phyloP scores from a whole-genome alignment of 2,888 invertebrate species.

The Arge pagana region DNA sequence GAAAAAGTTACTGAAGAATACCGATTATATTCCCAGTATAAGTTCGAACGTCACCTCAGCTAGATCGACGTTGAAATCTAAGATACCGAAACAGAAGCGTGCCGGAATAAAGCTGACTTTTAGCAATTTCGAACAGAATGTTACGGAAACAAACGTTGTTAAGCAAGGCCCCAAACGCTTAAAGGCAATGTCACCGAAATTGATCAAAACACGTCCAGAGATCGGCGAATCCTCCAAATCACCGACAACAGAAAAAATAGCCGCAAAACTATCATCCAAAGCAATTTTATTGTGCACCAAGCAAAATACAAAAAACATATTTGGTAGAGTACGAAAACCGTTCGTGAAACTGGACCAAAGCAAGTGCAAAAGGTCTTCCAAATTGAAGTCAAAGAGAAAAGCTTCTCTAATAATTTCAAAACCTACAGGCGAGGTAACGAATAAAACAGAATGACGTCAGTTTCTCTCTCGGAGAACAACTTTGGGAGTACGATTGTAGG shows the following conservation, averaged over 20 bases:
- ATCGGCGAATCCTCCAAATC: slow-evolving; percentile 39
- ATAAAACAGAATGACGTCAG: neutral
- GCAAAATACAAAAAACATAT: slow-evolving; percentile 33
- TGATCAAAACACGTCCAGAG: slow-evolving; percentile 38
- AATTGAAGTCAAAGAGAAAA: slow-evolving; percentile 15
- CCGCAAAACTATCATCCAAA: slow-evolving; percentile 20
- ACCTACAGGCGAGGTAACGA: slow-evolving; percentile 1
- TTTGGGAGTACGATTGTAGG: too few species aligned
- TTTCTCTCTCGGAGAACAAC: too few species aligned
- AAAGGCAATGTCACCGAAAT: slow-evolving; percentile 41
- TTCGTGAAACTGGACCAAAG: slow-evolving; percentile 34
- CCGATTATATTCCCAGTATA: slow-evolving; percentile 21
- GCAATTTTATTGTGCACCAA: slow-evolving; percentile 35
- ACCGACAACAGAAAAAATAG: slow-evolving; percentile 4
- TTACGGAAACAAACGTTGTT: slow-evolving; percentile 38
- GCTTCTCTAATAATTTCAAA: slow-evolving; percentile 14
- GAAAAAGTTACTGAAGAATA: slow-evolving; percentile 31
- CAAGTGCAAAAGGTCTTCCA: slow-evolving; percentile 35
- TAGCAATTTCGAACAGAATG: slow-evolving; percentile 23
- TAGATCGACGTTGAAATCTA: slow-evolving; percentile 9
- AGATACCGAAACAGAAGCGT: slow-evolving; percentile 17
- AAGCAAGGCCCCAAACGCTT: slow-evolving; percentile 48
- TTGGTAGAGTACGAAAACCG: slow-evolving; percentile 32
- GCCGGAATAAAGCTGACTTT: slow-evolving; percentile 21
- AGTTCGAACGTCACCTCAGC: slow-evolving; percentile 11